A percentile compares a stretch with the other conserved stretches of the same genome.
These are phyloP conservation scores for Drosophila neocordata DNA, from an alignment of 1,140 invertebrate genomes.

Conservation along the genomic window DNA sequence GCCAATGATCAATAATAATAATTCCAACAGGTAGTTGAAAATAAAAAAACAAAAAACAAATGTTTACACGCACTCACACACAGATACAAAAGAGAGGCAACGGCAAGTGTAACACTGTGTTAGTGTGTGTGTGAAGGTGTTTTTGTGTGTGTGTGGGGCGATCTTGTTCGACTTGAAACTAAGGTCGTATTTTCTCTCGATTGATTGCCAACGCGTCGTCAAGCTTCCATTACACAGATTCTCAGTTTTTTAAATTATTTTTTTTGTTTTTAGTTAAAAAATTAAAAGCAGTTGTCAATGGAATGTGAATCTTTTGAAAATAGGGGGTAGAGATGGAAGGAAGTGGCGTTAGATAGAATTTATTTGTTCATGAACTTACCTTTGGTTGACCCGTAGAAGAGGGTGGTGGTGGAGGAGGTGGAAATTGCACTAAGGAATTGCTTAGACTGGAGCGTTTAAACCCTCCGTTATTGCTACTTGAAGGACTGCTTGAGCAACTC, in stretches of 20 bases:
- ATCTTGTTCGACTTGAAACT: slow-evolving; percentile 75
- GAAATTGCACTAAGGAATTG: slow-evolving; percentile 58
- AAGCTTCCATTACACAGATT: slow-evolving; percentile 21
- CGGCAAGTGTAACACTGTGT: not conserved
- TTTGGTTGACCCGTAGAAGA: slow-evolving; percentile 43
- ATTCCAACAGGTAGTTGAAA: slow-evolving; percentile 13
- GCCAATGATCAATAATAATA: slow-evolving; percentile 8
- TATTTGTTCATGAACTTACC: slow-evolving; percentile 59
- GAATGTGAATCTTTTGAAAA: not conserved
- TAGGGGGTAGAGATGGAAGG: slow-evolving; percentile 7
- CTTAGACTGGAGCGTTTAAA: slow-evolving; percentile 64
- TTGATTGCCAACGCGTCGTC: slow-evolving; percentile 19
- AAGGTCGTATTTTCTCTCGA: slow-evolving; percentile 48
- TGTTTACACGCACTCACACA: not conserved
- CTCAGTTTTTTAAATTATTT: not conserved
- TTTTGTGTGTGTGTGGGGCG: slow-evolving; percentile 17
- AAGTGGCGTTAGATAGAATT: slow-evolving; percentile 18
- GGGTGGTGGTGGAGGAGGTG: slow-evolving; percentile 42
- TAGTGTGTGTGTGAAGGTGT: slow-evolving; percentile 13
- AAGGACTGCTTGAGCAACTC: slow-evolving; percentile 47
- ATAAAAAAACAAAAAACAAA: not conserved
- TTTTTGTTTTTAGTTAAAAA: slow-evolving; percentile 1
- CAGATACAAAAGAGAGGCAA: not conserved
- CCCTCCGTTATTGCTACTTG: slow-evolving; percentile 48
- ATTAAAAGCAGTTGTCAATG: slow-evolving; percentile 3